Conservation (phyloP, 2,113 vertebrate genomes). For the Monopterus albus region DNA sequence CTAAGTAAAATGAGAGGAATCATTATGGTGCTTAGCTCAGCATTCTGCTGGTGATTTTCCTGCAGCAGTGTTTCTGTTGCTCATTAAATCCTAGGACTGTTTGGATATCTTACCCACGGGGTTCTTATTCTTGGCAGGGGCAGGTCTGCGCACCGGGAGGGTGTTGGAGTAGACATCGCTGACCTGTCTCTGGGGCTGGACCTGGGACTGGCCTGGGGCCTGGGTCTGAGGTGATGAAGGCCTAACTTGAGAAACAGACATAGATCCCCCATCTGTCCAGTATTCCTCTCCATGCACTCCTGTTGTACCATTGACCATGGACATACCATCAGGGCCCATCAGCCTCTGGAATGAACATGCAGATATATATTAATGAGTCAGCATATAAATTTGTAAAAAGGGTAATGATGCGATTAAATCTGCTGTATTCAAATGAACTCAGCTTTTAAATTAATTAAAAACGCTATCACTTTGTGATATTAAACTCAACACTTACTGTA, state of each 20-base stretch:
- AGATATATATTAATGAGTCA: background rate
- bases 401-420: too few relatives aligned
- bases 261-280: slow-evolving; percentile 87
- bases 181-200: slow-evolving; percentile 91
- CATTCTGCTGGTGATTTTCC: background rate
- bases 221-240: slow-evolving; percentile 88
- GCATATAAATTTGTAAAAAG: too few relatives aligned
- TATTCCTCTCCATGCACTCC: slow-evolving; percentile 90
- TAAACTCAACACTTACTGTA: background rate
- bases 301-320: slow-evolving; percentile 92
- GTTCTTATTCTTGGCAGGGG: slow-evolving; percentile 93
- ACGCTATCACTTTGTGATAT: too few relatives aligned
- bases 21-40: background rate
- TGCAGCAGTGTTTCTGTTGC: background rate
- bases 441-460: too few relatives aligned
- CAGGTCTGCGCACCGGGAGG: slow-evolving; percentile 95
- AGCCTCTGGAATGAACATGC: slow-evolving; percentile 84
- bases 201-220: slow-evolving; percentile 71
- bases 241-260: slow-evolving; percentile 89
- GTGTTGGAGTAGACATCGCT: slow-evolving; percentile 99
- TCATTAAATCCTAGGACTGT: background rate
- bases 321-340: slow-evolving; percentile 92
- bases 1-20: background rate
- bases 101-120: slow-evolving; percentile 85
- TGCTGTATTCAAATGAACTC: too few relatives aligned